Evolutionary conservation across 2,797 vertebrate genomes (phyloP).

Genomic region (Bucorvus abyssinicus): DNA sequence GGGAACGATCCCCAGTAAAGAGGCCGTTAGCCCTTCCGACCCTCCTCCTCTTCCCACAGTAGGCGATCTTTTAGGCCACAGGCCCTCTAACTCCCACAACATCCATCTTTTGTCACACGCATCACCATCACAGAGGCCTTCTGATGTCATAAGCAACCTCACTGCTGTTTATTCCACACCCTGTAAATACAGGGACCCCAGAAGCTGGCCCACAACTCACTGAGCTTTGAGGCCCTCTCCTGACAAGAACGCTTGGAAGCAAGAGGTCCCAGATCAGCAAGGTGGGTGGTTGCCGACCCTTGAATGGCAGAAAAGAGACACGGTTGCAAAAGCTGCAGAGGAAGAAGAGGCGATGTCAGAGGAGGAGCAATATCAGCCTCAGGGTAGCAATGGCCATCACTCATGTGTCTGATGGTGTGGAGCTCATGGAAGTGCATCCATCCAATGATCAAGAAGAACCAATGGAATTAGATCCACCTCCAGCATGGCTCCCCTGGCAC

Average conservation of each 20-base stretch:
- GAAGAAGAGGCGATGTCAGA: neutral
- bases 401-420: neutral
- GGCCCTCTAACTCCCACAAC: neutral
- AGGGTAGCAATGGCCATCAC: fast-evolving
- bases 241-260: neutral
- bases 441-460: neutral
- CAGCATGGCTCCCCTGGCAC: neutral
- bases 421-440: neutral
- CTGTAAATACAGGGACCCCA: neutral
- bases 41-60: neutral
- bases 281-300: neutral
- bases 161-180: neutral
- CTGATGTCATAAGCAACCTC: neutral
- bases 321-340: neutral
- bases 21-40: neutral
- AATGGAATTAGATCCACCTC: neutral
- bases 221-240: neutral
- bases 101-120: neutral
- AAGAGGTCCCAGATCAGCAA: neutral
- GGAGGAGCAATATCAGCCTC: neutral
- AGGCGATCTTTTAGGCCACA: neutral
- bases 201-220: neutral
- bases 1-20: neutral
- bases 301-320: neutral
- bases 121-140: neutral